Percentiles rank a stretch among this genome's conserved stretches.
These are phyloP conservation scores for Trogon surrucura DNA, from an alignment of 2,113 vertebrate genomes.

Conservation along the genomic window DNA sequence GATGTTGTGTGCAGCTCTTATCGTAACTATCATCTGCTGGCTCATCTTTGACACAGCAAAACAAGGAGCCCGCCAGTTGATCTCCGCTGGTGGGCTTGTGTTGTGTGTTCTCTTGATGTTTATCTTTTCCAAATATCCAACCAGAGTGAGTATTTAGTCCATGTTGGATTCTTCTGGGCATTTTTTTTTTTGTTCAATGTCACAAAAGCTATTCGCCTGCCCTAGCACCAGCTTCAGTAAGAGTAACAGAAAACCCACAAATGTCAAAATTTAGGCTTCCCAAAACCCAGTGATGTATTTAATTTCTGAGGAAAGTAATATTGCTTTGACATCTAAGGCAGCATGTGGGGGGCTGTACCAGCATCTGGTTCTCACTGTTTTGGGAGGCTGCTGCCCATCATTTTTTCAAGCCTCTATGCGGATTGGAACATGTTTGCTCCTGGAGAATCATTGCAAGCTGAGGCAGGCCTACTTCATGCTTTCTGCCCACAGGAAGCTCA, in stretches of 20 bases:
- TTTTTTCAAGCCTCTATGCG: neutral
- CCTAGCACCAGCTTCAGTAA: neutral
- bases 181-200: neutral
- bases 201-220: neutral
- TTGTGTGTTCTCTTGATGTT: slow-evolving; percentile 78
- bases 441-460: neutral
- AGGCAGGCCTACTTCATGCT: neutral
- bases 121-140: slow-evolving; percentile 87
- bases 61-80: slow-evolving; percentile 76
- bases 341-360: neutral
- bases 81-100: slow-evolving; percentile 86
- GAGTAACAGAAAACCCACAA: neutral
- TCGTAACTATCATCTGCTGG: slow-evolving; percentile 78
- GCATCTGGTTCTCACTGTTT: neutral
- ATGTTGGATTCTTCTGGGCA: neutral
- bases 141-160: slow-evolving; percentile 75
- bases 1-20: slow-evolving; percentile 63
- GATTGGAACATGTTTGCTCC: neutral
- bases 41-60: slow-evolving; percentile 82
- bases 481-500: neutral
- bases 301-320: neutral
- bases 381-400: neutral
- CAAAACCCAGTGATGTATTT: neutral
- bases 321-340: neutral
- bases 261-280: neutral